These are phyloP conservation scores for Hoplostethus atlanticus DNA, from an alignment of 2,797 vertebrate species.

Conservation along the genomic window DNA sequence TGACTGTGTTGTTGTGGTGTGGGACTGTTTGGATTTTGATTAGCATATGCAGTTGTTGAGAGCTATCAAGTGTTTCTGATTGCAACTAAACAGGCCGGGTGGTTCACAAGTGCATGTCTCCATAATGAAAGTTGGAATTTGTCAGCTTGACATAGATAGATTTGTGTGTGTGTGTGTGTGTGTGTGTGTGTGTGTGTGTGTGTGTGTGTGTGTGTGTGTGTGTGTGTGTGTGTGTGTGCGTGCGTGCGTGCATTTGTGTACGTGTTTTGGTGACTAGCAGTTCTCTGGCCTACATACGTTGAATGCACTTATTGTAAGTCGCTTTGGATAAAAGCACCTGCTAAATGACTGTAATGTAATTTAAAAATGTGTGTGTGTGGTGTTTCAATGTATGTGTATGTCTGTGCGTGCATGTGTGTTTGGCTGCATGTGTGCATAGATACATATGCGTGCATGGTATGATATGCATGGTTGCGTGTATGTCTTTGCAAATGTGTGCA, in stretches of 20 bases:
- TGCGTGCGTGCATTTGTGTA: too few species aligned
- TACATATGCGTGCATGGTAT: too few species aligned
- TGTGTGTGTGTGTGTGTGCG: not conserved
- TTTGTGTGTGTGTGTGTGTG: slow-evolving; percentile 22
- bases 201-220: not conserved
- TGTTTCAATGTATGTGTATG: too few species aligned
- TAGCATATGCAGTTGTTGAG: slow-evolving; percentile 14
- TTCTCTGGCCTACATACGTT: too few species aligned
- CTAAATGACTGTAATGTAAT: too few species aligned
- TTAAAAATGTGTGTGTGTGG: too few species aligned
- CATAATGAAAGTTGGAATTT: slow-evolving; percentile 27
- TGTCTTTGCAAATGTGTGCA: slow-evolving; percentile 10
- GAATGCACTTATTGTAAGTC: too few species aligned
- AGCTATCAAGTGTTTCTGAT: slow-evolving; percentile 36
- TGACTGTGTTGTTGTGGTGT: slow-evolving; percentile 2
- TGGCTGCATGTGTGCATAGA: too few species aligned
- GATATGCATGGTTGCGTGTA: not conserved
- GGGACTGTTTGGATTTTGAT: slow-evolving; percentile 19
- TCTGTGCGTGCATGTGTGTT: too few species aligned
- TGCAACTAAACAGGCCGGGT: not conserved
- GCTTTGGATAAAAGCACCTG: too few species aligned
- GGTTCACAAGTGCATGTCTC: not conserved
- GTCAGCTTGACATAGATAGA: slow-evolving; percentile 3
- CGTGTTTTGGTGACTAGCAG: not conserved
- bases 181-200: not conserved